Evolutionary conservation across 2,888 invertebrate genomes (phyloP), one percentile per base, ranked within the genome.

Genomic region (Atethmia centrago): DNA sequence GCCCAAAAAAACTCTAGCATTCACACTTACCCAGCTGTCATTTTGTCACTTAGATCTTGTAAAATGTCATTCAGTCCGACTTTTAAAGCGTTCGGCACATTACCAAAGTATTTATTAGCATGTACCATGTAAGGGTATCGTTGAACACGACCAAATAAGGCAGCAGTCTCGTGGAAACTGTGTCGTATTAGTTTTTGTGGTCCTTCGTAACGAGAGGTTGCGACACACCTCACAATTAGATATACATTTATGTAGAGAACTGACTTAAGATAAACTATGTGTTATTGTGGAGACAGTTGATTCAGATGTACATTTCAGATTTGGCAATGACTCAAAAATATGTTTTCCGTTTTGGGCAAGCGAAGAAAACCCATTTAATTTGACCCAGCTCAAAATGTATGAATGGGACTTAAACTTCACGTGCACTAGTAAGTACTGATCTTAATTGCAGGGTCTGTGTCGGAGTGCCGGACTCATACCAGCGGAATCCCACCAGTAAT

Each of bases 151-250:
- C 94, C 93, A 91, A 92, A 93, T 93, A 93, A 83, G 93, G 95
- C 79, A 83, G 85, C 82, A 80, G 86, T 82, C 87, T 87, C 92
- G 93, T 93, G 94, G 93, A 93, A 95, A 94, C 93, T 92, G 92
- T 93, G 94, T 87, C 94, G 89, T 80, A 76, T 82, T 84, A 85
- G 86, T 92, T 92, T 91, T 92, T 92, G 90, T 89, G 79, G 61
- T 87, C 88, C 90, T 90, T 90, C 88, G 78, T 83, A 87, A 84
- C 81, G 88, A 85, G 88, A 85, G 80, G 81, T 88, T 91, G 88
- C 89, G 80, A 90, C 88, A 91, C 84, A 74, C 80, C 87, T 85
- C 80, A 82, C 76, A 83, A 85, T 87, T 85, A 80, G 76, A 77
- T 75, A 78, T 75, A 9, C 9, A 40, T 36, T n/a, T 8, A 40